These are phyloP conservation scores for Drosophila setosimentum DNA, from an alignment of 2,888 invertebrate species.

Conservation along the genomic window DNA sequence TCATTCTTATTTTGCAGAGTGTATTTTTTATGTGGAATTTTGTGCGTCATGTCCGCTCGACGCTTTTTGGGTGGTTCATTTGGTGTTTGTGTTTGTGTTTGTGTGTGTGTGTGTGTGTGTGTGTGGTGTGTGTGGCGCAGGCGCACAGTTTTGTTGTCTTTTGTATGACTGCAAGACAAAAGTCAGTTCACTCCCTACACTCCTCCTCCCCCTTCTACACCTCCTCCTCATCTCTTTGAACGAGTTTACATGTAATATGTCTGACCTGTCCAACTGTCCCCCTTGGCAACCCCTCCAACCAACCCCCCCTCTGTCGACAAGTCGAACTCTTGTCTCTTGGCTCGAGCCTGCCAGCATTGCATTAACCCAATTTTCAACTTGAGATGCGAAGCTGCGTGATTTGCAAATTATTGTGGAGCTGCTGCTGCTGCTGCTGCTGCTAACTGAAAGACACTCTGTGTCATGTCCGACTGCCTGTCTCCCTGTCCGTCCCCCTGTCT, in stretches of 20 bases:
- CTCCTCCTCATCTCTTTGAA: constrained; percentile 29
- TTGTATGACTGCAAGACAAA: constrained; percentile 75
- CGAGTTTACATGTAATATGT: constrained; percentile 74
- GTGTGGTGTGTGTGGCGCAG: constrained; percentile 60
- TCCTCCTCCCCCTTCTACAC: constrained; percentile 14
- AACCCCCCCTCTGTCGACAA: constrained; percentile 8
- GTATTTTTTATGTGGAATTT: constrained; percentile 62
- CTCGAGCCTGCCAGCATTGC: constrained; percentile 65
- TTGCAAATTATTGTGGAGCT: constrained; percentile 71
- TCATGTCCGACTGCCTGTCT: constrained; percentile 34
- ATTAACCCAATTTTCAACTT: constrained; percentile 79
- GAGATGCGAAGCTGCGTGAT: constrained; percentile 80
- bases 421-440: constrained; percentile 21
- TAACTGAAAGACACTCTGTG: constrained; percentile 41
- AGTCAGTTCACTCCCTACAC: constrained; percentile 38
- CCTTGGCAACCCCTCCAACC: constrained; percentile 9
- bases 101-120: constrained; percentile 53
- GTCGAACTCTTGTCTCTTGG: constrained; percentile 18
- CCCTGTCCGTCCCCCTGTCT: constrained; percentile 1
- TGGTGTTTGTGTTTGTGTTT: constrained; percentile 42
- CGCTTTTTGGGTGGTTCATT: constrained; percentile 51
- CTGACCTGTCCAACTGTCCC: constrained; percentile 47
- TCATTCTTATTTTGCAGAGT: background rate
- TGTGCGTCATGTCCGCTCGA: constrained; percentile 72
- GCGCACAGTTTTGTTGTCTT: constrained; percentile 76